Evolutionary conservation across 2,113 vertebrate genomes (phyloP).

Genomic region (Mola mola): DNA sequence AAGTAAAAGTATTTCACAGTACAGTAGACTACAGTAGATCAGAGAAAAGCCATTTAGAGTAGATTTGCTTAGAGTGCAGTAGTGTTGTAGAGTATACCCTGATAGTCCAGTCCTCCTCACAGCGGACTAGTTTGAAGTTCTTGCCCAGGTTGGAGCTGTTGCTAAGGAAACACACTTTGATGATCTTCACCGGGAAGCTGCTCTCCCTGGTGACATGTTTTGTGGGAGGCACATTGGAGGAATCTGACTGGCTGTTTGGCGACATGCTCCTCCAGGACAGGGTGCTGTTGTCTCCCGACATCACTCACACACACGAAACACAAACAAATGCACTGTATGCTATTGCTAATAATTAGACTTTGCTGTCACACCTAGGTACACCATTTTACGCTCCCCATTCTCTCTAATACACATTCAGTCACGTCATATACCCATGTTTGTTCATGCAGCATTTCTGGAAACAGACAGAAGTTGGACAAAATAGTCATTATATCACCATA

Average conservation of each 20-base stretch:
- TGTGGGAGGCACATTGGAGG: conserved; percentile 63
- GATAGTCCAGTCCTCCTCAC: conserved; percentile 87
- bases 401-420: background rate
- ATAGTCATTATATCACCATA: background rate
- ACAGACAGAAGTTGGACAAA: conserved; percentile 12
- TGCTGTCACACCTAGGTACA: background rate
- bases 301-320: conserved; percentile 53
- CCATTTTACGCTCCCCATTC: conserved; percentile 8
- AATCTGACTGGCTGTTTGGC: conserved; percentile 61
- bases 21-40: too few species aligned
- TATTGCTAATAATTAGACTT: conserved; percentile 18
- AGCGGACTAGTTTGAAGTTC: conserved; percentile 96
- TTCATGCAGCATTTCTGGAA: conserved; percentile 18
- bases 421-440: background rate
- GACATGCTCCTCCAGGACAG: conserved; percentile 80
- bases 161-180: conserved; percentile 96
- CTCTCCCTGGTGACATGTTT: conserved; percentile 55
- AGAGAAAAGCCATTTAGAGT: too few species aligned
- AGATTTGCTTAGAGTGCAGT: background rate
- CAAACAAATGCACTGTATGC: conserved; percentile 17
- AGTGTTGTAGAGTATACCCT: conserved; percentile 75
- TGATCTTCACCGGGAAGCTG: conserved; percentile 83
- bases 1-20: too few species aligned
- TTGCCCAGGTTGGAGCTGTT: conserved; percentile 92
- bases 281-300: conserved; percentile 86